Evolutionary conservation across 2,888 invertebrate genomes (phyloP), one percentile per base, ranked within the genome.

Genomic region (Drosophila quinaria): DNA sequence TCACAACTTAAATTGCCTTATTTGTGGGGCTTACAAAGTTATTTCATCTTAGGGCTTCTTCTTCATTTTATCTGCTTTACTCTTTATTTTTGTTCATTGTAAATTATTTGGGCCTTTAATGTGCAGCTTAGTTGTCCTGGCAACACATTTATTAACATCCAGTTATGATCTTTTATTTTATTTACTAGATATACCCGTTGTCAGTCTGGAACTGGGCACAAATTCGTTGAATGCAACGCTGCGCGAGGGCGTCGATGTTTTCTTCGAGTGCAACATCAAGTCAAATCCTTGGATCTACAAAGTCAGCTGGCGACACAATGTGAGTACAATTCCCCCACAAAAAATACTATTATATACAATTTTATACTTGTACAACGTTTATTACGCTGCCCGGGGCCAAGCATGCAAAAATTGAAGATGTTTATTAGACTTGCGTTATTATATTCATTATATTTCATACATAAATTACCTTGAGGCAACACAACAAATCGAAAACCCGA

Each of bases 231-330:
- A 97, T 90, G 95, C 96, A 1, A 95, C 95, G 81, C 96, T 98
- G 88, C 96, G 96, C 83, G 97, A 97, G 92, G 97, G 97, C 8
- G 96, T 96, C 70, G 97, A 97, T 91, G 97, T 97, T 11, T 97
- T 97, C 94, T 97, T 97, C 91, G 97, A 97, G 92, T 97, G 97
- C 93, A 96, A 95, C 92, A 97, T 97, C 88, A 96, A 96, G 91
- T 96, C 97, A 22, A 97, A 97, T 93, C 97, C 97, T 0, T 96
- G 95, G 95, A 95, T 96, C 59, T 95, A 95, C 91, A 95, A 95
- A 94, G 95, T 96, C 86, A 95, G 95, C 89, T 96, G 96, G 96
- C 94, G 95, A 87, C 96, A 96, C 90, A 95, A 96, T 92, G 96
- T 96, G 93, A 95, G 95, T 94, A 68, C n/a, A 4, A 50, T 19